These are phyloP conservation scores for Marronus borbonicus DNA, from an alignment of 2,888 invertebrate genomes.

Conservation along the genomic window DNA sequence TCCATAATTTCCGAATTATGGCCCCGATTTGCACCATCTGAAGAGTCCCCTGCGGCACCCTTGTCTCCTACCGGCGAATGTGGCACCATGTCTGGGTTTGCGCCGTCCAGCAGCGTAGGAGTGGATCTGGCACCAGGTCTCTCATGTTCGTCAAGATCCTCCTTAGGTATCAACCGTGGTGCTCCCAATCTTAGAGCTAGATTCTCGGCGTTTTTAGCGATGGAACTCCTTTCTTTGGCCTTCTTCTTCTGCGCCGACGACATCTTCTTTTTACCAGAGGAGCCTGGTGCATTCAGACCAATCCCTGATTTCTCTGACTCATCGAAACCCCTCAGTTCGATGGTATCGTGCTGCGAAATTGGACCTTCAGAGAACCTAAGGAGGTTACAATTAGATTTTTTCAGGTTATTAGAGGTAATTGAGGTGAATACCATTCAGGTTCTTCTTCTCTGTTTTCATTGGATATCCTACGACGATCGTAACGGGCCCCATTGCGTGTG, in stretches of 20 bases:
- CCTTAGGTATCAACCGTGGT: background rate
- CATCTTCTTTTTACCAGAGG: conserved; percentile 66
- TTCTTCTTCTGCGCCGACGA: conserved; percentile 69
- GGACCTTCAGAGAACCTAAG: conserved; percentile 87
- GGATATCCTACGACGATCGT: conserved; percentile 73
- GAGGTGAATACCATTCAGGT: conserved; percentile 84
- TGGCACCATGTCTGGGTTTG: background rate
- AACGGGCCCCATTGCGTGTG: conserved; percentile 70
- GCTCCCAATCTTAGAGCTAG: background rate
- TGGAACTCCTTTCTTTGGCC: conserved; percentile 48
- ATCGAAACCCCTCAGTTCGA: conserved; percentile 94
- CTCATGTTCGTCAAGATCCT: conserved; percentile 44
- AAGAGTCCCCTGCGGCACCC: conserved; percentile 57
- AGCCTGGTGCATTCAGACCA: background rate
- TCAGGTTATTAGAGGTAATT: background rate
- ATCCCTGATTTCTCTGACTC: conserved; percentile 68
- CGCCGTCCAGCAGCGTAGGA: conserved; percentile 66
- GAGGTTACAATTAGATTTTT: background rate
- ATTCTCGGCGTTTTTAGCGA: conserved; percentile 19
- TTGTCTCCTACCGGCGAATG: conserved; percentile 68
- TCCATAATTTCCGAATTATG: conserved; percentile 29
- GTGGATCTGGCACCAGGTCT: conserved; percentile 65
- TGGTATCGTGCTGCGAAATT: conserved; percentile 91
- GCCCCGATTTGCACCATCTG: conserved; percentile 24
- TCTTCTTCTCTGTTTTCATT: conserved; percentile 77